Percentiles rank a stretch among this genome's conserved stretches.
Evolutionary conservation across 2,113 vertebrate genomes (phyloP).

Genomic region (Carettochelys insculpta): DNA sequence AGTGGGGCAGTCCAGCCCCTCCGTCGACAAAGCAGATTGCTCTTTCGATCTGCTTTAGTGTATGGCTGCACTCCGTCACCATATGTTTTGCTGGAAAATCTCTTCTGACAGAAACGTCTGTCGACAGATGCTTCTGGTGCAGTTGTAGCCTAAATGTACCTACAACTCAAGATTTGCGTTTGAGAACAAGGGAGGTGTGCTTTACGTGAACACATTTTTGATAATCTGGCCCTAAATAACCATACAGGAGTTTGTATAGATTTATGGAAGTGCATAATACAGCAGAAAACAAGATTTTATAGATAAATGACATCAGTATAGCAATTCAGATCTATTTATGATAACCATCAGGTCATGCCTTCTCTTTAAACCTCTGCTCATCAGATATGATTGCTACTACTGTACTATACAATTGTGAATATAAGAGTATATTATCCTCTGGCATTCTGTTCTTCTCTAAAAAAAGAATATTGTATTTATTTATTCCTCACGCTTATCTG

Average conservation of each 20-base stretch:
- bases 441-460: constrained; percentile 4
- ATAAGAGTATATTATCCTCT: constrained; percentile 5
- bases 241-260: neutral
- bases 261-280: neutral
- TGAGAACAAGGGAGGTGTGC: neutral
- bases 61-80: too few species aligned
- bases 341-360: neutral
- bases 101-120: too few species aligned
- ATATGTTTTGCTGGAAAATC: too few species aligned
- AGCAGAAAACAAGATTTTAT: neutral
- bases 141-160: neutral
- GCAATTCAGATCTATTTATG: constrained; percentile 14
- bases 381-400: neutral
- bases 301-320: neutral
- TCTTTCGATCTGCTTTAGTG: too few species aligned
- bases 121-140: too few species aligned
- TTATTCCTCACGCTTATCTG: constrained; percentile 9
- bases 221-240: neutral
- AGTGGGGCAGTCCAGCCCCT: too few species aligned
- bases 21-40: too few species aligned
- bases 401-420: constrained; percentile 1
- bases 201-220: neutral
- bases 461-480: constrained; percentile 18
- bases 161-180: neutral
- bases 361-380: constrained; percentile 29